These are phyloP conservation scores for Enteromius trimaculatus DNA, from an alignment of 2,797 vertebrate genomes.

Conservation along the genomic window DNA sequence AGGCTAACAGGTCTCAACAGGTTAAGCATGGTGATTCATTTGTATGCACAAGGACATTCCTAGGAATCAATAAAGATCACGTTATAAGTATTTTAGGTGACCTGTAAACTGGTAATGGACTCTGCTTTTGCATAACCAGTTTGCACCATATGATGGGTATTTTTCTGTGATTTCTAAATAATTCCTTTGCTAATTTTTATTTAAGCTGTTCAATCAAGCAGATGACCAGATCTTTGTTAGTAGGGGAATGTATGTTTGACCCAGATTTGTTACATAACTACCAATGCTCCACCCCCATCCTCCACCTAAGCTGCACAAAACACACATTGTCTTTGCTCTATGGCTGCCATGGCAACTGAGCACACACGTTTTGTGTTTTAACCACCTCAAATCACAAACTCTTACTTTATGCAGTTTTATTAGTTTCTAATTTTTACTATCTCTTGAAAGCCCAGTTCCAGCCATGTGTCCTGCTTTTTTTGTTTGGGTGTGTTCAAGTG, in stretches of 20 bases:
- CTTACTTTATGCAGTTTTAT: background rate
- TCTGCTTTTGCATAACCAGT: background rate
- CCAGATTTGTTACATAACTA: conserved; percentile 39
- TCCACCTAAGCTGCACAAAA: conserved; percentile 31
- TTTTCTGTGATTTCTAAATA: background rate
- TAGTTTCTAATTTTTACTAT: background rate
- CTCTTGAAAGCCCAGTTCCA: background rate
- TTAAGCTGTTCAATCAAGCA: conserved; percentile 12
- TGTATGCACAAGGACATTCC: background rate
- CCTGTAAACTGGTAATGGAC: background rate
- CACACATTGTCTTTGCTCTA: conserved; percentile 38
- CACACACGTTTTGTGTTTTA: background rate
- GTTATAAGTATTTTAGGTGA: background rate
- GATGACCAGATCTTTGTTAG: conserved; percentile 15
- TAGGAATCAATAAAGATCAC: background rate
- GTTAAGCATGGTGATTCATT: conserved; percentile 20
- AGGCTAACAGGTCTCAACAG: conserved; percentile 24
- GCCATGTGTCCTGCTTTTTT: background rate
- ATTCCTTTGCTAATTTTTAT: background rate
- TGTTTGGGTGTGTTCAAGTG: background rate
- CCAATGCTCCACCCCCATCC: background rate
- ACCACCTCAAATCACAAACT: background rate
- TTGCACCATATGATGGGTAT: background rate
- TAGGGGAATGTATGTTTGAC: conserved; percentile 21
- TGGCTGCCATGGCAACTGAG: conserved; percentile 33